Evolutionary conservation across 2,113 vertebrate species (phyloP).

Genomic region (Ailurus styani): DNA sequence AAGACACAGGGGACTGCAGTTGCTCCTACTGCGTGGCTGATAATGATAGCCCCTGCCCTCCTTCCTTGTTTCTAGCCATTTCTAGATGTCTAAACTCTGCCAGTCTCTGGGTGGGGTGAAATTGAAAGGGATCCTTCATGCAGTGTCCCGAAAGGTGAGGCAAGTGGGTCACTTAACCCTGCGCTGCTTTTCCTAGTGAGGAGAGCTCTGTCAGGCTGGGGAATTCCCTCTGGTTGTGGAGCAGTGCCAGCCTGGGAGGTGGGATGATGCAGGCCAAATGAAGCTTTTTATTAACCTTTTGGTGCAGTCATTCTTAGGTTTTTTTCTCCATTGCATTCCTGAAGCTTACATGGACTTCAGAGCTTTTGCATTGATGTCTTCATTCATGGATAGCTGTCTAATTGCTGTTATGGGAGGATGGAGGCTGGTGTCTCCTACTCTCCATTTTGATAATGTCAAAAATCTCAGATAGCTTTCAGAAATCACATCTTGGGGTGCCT

Average conservation of each 20-base stretch:
- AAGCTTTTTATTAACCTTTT: background rate
- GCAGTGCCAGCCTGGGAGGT: background rate
- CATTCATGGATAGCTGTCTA: background rate
- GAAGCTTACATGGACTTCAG: background rate
- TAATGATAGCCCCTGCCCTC: background rate
- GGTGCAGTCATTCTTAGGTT: background rate
- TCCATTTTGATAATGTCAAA: background rate
- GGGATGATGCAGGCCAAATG: background rate
- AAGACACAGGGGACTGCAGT: background rate
- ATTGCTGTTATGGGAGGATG: background rate
- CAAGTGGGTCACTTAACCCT: background rate
- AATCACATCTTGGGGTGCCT: background rate
- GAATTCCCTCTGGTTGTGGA: background rate
- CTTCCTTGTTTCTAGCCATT: background rate
- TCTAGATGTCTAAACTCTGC: background rate
- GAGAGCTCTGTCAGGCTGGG: background rate
- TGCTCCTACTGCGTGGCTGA: background rate
- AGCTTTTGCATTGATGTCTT: background rate
- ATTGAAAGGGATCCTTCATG: background rate
- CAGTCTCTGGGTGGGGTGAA: background rate
- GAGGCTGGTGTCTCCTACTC: background rate
- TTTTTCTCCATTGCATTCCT: background rate
- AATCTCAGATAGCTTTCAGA: background rate
- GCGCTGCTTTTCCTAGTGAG: background rate
- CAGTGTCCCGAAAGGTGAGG: background rate